Evolutionary conservation across 2,797 vertebrate species (phyloP), one percentile per base, ranked within the genome.

Genomic region (Lerista edwardsae): DNA sequence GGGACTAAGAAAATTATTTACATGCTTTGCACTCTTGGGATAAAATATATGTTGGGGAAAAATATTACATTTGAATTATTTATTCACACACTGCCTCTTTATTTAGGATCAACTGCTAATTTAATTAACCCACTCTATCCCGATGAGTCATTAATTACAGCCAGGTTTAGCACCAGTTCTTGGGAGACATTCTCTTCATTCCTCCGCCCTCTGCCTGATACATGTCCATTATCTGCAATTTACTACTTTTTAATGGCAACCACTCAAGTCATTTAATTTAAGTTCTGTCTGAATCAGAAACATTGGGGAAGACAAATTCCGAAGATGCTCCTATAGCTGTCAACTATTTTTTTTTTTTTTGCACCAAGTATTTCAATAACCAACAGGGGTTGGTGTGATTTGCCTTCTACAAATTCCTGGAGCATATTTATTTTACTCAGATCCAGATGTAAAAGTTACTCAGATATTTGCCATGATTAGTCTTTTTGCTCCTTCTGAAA

Each of bases 61-160:
- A 2, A 61, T 61, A 61, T 4, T 34, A 7, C 51, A 59, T 62
- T 55, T 47, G 21, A 79, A 39, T 51, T 55, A 65, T 9, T 65
- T 19, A 39, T 4, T 84, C 82, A 36, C 14, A 41, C 11, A 72
- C 23, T 25, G 27, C 12, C 5, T 80, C 12, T 34, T 76, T 82
- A 1, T 29, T 44, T 34, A 84, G 36, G 6, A 29, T 9, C 55
- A 69, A 19, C 44, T 83, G 44, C 59, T 90, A 79, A 89, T 87
- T 61, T 14, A 87, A 82, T 64, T 67, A 65, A 75, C 25, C 31
- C 31, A 14, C 36, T 72, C 69, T 77, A 15, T 75, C 69, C 69
- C 87, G 79, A 83, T 31, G 80, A 74, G 51, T 83, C 25, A 75
- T 87, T 75, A 77, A 72, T 75, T 87, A 79, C 1, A 3, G 65